Evolutionary conservation across 2,113 vertebrate species (phyloP), one percentile per base, ranked within the genome.

Genomic region (Ariopsis seemanni): DNA sequence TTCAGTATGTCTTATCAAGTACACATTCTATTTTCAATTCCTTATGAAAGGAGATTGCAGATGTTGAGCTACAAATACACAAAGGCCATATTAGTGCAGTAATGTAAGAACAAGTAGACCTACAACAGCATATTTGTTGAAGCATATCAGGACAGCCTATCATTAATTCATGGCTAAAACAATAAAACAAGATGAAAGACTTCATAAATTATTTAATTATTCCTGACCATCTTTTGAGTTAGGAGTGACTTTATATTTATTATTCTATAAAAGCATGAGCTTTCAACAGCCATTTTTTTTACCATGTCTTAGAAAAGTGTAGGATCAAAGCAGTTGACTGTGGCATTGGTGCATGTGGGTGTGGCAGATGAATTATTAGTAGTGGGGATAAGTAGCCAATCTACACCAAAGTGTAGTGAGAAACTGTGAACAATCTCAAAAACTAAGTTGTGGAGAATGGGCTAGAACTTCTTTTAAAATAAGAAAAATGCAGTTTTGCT

Each of bases 81-180:
- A 17, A 25, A 42, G 62, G 69, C 86, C 79, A 80, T 71, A 82
- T 81, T 74, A 74, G 78, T 82, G 53, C 86, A 86, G 55, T 22
- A 52, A 48, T 78, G 85, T 53, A 22, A n/a, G 6, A 15, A 14
- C 34, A 2, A 69, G 8, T 20, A 7, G 75, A 34, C 34, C 22
- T 55, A 25, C n/a, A 12, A 52, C 30, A 83, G 48, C 1, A 67
- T 27, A 17, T 48, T 69, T 53, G 27, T 53, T 65, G 34, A 53
- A 67, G 22, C 52, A n/a, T 65, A 62, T 86, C 48, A 79, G 74
- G 55, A 53, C 60, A 79, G 55, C 27, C n/a, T 60, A 78, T 78
- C 71, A 78, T 52, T 74, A 18, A 48, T 85, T 78, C 25, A 77
- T 50, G 25, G 22, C 84, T 50, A 85, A 50, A 77, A 15, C 57